Evolutionary conservation across 2,797 vertebrate species (phyloP), one percentile per base, ranked within the genome.

Genomic region (Morus bassanus): DNA sequence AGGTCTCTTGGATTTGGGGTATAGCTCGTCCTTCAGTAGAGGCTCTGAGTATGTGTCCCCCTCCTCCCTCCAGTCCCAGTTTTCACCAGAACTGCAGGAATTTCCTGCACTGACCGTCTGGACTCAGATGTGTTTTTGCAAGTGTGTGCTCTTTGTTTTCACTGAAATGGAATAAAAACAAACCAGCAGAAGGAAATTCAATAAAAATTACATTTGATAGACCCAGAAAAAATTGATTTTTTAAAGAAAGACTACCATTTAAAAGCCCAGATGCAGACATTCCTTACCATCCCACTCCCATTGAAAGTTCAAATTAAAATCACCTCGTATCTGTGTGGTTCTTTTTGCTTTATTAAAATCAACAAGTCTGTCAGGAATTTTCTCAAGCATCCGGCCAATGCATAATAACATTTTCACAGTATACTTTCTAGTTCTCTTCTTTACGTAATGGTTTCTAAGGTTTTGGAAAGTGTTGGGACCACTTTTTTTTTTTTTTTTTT

Each of bases 131-230:
- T 97, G 94, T 96, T 97, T 97, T 96, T 96, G 75, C 96, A 97
- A 97, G 95, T 96, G 96, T 96, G 95, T 88, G 89, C 72, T 92
- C 94, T 96, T 95, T 97, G 93, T 97, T 97, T 96, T 92, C 93
- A 92, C 70, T 94, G 95, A 96, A 97, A 96, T 57, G 82, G 85
- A 96, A 95, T 92, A 89, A 96, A 96, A 97, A 96, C 94, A 97
- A 97, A 95, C 64, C 37, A 48, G 50, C 73, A 95, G 85, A 92
- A 92, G 95, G 95, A 93, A 97, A 96, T 92, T 91, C 82, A 97
- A 93, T 93, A 96, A 96, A 96, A 95, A 94, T 88, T 96, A 68
- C 11, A 0, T 93, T 96, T 88, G 85, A 93, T 94, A 78, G 82
- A 92, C 73, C 50, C 45, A 92, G 91, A 88, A 94, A 88, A 85